These are phyloP conservation scores for Endomychus coccineus DNA, from an alignment of 2,888 invertebrate genomes.

Conservation along the genomic window DNA sequence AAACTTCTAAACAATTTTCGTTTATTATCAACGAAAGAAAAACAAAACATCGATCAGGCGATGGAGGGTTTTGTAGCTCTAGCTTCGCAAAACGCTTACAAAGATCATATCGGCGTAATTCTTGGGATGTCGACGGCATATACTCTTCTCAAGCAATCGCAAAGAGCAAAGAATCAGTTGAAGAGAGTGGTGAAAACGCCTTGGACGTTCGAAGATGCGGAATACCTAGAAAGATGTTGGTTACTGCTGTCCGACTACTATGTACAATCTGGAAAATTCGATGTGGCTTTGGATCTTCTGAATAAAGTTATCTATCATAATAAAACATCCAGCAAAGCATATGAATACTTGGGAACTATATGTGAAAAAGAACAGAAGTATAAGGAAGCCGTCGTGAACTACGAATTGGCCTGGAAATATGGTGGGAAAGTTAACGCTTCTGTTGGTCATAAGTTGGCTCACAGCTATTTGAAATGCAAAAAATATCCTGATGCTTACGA, in stretches of 20 bases:
- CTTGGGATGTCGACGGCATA: slow-evolving; percentile 67
- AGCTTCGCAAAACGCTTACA: slow-evolving; percentile 63
- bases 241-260: slow-evolving; percentile 86
- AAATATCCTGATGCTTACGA: slow-evolving; percentile 87
- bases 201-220: slow-evolving; percentile 95
- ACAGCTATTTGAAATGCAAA: slow-evolving; percentile 85
- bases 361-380: slow-evolving; percentile 90
- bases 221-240: slow-evolving; percentile 94
- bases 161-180: slow-evolving; percentile 85
- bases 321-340: slow-evolving; percentile 83
- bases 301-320: slow-evolving; percentile 72
- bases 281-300: slow-evolving; percentile 78
- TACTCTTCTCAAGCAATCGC: slow-evolving; percentile 82
- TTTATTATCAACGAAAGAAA: slow-evolving; percentile 76
- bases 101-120: slow-evolving; percentile 78
- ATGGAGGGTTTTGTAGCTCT: slow-evolving; percentile 66
- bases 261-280: slow-evolving; percentile 73
- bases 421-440: slow-evolving; percentile 75
- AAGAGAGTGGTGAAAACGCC: slow-evolving; percentile 77
- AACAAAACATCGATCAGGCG: slow-evolving; percentile 74
- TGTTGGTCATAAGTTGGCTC: slow-evolving; percentile 88
- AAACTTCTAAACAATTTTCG: slow-evolving; percentile 74
- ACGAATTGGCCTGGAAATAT: slow-evolving; percentile 80
- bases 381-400: slow-evolving; percentile 73
- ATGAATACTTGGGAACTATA: slow-evolving; percentile 79